These are phyloP conservation scores for Strongylocentrotus purpuratus DNA, from an alignment of 35 echinoderm and acorn worm species.

Conservation along the genomic window DNA sequence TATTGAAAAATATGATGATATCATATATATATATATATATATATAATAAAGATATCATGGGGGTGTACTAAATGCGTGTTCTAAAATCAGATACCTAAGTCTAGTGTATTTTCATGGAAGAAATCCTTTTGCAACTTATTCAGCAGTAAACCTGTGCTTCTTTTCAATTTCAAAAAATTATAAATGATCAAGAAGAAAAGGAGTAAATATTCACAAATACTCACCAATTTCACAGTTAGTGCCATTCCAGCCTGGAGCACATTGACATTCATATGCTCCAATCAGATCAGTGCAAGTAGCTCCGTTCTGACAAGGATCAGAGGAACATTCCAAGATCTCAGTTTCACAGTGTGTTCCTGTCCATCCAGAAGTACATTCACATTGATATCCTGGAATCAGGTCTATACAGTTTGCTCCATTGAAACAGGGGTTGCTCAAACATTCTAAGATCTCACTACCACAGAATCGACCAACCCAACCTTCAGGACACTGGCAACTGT, in stretches of 20 bases:
- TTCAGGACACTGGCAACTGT: constrained; percentile 50
- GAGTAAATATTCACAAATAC: background rate
- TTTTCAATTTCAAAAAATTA: no score
- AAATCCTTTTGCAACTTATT: background rate
- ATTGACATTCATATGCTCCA: constrained; percentile 41
- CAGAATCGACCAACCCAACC: constrained; percentile 53
- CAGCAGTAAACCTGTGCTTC: background rate
- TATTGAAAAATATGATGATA: no score
- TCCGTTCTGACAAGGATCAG: constrained; percentile 68
- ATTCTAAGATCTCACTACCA: constrained; percentile 56
- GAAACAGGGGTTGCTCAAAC: constrained; percentile 67
- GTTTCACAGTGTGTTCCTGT: constrained; percentile 18
- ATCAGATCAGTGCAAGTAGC: constrained; percentile 43
- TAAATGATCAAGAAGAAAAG: no score
- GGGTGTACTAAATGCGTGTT: no score
- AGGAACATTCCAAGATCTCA: constrained; percentile 35
- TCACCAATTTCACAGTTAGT: constrained; percentile 55
- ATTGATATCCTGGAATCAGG: background rate
- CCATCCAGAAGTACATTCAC: constrained; percentile 10
- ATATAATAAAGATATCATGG: no score
- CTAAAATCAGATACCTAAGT: no score
- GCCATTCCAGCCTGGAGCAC: constrained; percentile 59
- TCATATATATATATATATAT: no score
- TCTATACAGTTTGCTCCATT: constrained; percentile 69
- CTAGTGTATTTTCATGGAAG: background rate